These are phyloP conservation scores for Callyntrura guangdongensis DNA, from an alignment of 2,888 invertebrate genomes.

Conservation along the genomic window DNA sequence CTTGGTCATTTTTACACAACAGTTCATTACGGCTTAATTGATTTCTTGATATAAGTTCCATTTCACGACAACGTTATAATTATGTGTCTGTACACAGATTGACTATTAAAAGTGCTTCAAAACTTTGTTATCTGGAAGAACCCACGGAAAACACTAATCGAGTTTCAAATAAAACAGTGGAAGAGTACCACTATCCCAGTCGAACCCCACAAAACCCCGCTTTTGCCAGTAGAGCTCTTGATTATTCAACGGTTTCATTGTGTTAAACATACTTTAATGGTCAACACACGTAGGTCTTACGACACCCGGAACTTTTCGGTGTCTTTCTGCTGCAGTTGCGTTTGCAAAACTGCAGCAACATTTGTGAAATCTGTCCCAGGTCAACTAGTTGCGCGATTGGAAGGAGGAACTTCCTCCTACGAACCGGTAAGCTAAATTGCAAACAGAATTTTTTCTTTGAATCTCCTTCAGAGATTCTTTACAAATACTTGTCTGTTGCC, in stretches of 20 bases:
- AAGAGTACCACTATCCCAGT: not conserved
- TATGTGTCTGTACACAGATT: slow-evolving; percentile 1
- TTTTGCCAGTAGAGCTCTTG: not conserved
- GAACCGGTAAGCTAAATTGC: slow-evolving; percentile 79
- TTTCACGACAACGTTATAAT: not conserved
- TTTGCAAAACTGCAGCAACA: slow-evolving; percentile 72
- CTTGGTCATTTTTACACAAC: not conserved
- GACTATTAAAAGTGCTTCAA: slow-evolving; percentile 29
- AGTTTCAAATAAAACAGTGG: slow-evolving; percentile 9
- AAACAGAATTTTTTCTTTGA: not conserved
- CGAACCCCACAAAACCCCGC: slow-evolving; percentile 21
- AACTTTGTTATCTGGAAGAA: not conserved
- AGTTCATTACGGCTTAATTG: not conserved
- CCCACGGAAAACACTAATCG: not conserved
- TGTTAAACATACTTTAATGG: slow-evolving; percentile 80
- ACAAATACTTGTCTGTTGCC: not conserved
- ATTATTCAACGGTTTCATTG: slow-evolving; percentile 34
- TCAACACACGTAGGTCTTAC: slow-evolving; percentile 80
- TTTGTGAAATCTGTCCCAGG: slow-evolving; percentile 80
- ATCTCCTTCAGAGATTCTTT: not conserved
- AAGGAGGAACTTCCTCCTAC: slow-evolving; percentile 77
- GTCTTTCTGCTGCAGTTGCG: slow-evolving; percentile 75
- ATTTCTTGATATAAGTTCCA: not conserved
- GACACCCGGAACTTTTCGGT: slow-evolving; percentile 81
- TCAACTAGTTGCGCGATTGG: slow-evolving; percentile 72